Evolutionary conservation across 2,888 invertebrate genomes (phyloP), one percentile per base, ranked within the genome.

Genomic region (Catocala sponsa): DNA sequence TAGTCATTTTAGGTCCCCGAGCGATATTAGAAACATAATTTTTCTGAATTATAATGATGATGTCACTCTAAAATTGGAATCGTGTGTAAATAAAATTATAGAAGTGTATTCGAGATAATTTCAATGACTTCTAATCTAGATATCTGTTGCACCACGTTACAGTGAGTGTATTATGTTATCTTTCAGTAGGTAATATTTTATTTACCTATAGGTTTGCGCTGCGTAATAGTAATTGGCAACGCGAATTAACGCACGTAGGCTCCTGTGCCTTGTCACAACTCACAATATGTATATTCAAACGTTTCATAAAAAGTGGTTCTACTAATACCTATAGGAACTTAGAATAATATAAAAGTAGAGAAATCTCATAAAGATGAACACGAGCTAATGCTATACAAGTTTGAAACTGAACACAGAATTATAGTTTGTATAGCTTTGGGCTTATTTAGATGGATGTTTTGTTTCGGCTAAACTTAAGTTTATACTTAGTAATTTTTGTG

Each of bases 181-280:
- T 43, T 49, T 46, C 52, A 47, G 50, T 64, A 69, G 55, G 65
- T 65, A 72, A 62, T 59, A 60, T 68, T 63, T 63, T 71, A 70
- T 68, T 78, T 64, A 65, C 69, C 47, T 70, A 66, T 55, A 65
- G 33, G 53, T 65, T 32, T 33, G n/a, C 50, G 57, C 64, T 75
- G 72, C 72, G 75, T 71, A 79, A 71, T 76, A 54, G 57, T 65
- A 77, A 87, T 78, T 83, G 83, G 75, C 81, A 86, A 92, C 92
- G 92, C 91, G 91, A 85, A 76, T 76, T 79, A 70, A 72, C 80
- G 88, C 92, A 92, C 92, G 92, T 92, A 92, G 92, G 90, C 91
- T 90, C 90, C 87, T 32, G 5, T 38, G 48, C 48, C 77, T 76
- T 73, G 74, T 71, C 64, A 65, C 61, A 76, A 71, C n/a, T n/a